These are phyloP conservation scores for Piliocolobus tephrosceles DNA, from an alignment of 2,113 vertebrate species.

Conservation along the genomic window DNA sequence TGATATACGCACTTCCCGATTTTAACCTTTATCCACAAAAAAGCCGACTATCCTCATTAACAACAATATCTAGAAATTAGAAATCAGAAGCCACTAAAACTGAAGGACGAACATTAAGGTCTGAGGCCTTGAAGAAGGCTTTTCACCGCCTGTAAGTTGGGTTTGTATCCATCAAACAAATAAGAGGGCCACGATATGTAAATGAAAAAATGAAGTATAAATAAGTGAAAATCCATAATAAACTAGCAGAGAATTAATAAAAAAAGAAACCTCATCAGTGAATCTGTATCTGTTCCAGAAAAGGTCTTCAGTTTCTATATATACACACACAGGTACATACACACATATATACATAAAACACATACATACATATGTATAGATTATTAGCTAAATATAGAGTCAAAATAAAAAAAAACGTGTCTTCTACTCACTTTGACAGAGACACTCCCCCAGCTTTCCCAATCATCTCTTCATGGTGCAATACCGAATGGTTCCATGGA, in stretches of 20 bases:
- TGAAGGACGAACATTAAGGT: background rate
- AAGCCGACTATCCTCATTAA: constrained; percentile 6
- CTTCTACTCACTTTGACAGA: constrained; percentile 95
- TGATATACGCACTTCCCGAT: background rate
- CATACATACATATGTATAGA: background rate
- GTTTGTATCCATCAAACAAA: background rate
- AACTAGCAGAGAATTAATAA: background rate
- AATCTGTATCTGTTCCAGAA: background rate
- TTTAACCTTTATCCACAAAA: background rate
- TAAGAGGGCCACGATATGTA: background rate
- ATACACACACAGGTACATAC: background rate
- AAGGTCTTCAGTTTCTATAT: background rate
- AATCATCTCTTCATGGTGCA: constrained; percentile 98
- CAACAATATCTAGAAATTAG: background rate
- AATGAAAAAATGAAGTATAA: background rate
- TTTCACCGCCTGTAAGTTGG: background rate
- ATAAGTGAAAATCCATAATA: background rate
- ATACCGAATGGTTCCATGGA: constrained; percentile 94
- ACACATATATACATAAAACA: background rate
- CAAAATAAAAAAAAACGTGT: background rate
- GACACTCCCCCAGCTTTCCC: constrained; percentile 98
- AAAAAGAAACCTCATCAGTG: background rate
- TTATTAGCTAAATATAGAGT: background rate
- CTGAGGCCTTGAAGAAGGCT: background rate
- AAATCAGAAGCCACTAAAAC: background rate